Evolutionary conservation across 2,888 invertebrate genomes (phyloP), one percentile per base, ranked within the genome.

Genomic region (Himalopsyche japonica): DNA sequence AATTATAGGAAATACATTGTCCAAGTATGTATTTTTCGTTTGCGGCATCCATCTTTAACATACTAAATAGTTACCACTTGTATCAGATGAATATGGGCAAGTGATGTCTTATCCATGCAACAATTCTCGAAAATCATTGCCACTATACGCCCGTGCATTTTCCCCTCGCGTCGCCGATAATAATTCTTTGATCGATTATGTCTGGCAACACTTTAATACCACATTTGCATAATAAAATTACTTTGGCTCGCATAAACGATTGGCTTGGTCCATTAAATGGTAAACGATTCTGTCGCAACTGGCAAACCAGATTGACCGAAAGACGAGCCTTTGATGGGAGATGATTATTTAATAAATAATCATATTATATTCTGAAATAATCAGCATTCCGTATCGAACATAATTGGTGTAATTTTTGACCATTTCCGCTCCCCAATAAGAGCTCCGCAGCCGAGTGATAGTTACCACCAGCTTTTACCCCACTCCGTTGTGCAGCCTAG

Each of bases 181-280:
- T 89, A 88, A 89, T 89, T 89, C 90, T 91, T 90, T 90, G 89
- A 90, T 89, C 90, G 90, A 91, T 92, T 91, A 91, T 89, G 89
- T 89, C 90, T 89, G 89, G 90, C 90, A 91, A 92, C 92, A 92
- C 92, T 91, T 92, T 91, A 87, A 92, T 89, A 89, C 90, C 87
- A 88, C 90, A 92, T 92, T 92, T 92, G 91, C 92, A 92, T 92
- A 92, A 92, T 92, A 91, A 91, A 92, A 92, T 92, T 92, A 91
- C 91, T 70, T 82, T 77, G 84, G 49, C 64, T 82, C 84, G 86
- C 82, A 81, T 83, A 83, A 70, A n/a, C 64, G 34, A 30, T 49
- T 48, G 80, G 82, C 80, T 70, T 79, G 80, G 76, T 27, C 82
- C 24, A 84, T 84, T 84, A 84, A 84, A 82, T 49, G 79, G 76